Base-by-base conservation (phyloP, 1,140 invertebrate genomes). In the Saccostrea cuccullata region DNA sequence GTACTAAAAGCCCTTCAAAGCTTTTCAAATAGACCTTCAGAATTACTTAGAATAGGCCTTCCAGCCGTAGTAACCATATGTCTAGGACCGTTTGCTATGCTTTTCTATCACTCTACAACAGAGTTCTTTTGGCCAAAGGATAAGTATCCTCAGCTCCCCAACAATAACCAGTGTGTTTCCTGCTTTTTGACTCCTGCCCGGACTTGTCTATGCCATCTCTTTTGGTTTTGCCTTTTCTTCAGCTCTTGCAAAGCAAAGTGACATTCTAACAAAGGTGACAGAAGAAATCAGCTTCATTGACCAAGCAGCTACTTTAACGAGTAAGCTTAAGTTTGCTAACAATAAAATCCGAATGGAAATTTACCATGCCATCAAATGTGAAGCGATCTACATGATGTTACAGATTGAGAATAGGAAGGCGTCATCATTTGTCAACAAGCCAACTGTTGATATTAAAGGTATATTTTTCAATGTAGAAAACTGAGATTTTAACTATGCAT, bases 181-280 rank as follows among this genome's bases (percentile, higher is more conserved):
- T 90, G 89, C 26, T 90, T 88, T 58, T 60, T 90, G 15, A 90
- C 86, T 0, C 89, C 89, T 20, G 89, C 89, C 89, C 4, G 89
- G 89, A 23, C 70, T 90, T n/a, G 89, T 90, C 0, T 90, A 90
- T 40, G 89, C 89, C 17, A 82, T 90, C 8, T 90, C 89, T 0
- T 90, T 90, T 73, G 89, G 89, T 13, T 90, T 90, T 58, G 89
- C 89, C 8, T 90, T 90, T 60, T 86, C 87, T 11, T 77, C 85
- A 36, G 89, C 89, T 4, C 40, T 90, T 15, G 70, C 55, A 15
- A 90, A 90, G 55, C 89, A 90, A 64, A 77, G 73, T 55, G 89
- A 90, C 20, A 87, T 90, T 17, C 55, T 90, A 6, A 82, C 82
- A 5, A 90, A 90, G 82, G 86, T 90, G 77, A 87, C 89, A 6